These are phyloP conservation scores for Quadriops clusia DNA, from an alignment of 2,888 invertebrate species.

Conservation along the genomic window DNA sequence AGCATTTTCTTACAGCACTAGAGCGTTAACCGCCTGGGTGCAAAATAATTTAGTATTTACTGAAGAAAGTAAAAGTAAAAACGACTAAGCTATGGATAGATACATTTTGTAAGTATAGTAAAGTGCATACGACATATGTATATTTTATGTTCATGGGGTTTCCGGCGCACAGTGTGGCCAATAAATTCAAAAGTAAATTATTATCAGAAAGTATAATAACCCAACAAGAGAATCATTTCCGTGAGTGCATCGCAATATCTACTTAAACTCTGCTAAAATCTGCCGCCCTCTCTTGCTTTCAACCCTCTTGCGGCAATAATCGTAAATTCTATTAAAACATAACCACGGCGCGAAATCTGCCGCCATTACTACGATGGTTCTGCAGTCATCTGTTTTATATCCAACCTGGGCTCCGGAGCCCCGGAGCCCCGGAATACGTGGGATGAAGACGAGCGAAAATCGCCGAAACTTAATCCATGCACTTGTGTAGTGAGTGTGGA, in stretches of 20 bases:
- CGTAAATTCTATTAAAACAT: constrained; percentile 43
- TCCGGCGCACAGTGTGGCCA: constrained; percentile 9
- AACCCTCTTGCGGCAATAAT: constrained; percentile 36
- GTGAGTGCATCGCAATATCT: constrained; percentile 32
- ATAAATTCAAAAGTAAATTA: constrained; percentile 10
- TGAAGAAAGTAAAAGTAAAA: too few relatives aligned
- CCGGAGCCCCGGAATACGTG: constrained; percentile 12
- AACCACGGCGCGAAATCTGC: constrained; percentile 42
- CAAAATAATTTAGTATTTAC: too few relatives aligned
- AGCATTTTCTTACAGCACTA: too few relatives aligned
- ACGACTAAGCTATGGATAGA: too few relatives aligned
- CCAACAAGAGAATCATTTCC: constrained; percentile 28
- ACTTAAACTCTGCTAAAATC: constrained; percentile 33
- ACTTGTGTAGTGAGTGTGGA: constrained; percentile 2
- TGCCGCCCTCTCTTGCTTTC: constrained; percentile 27
- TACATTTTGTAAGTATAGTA: too few relatives aligned
- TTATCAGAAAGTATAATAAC: too few relatives aligned
- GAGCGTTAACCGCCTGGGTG: too few relatives aligned
- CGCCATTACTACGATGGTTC: constrained; percentile 37
- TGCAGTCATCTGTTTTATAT: constrained; percentile 38
- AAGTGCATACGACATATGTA: too few relatives aligned
- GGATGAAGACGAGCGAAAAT: constrained; percentile 15
- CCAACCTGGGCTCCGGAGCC: constrained; percentile 16
- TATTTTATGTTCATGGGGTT: too few relatives aligned
- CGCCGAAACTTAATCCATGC: constrained; percentile 16